These are phyloP conservation scores for Schmidtea mediterranea DNA, from an alignment of 1,140 invertebrate species.

Conservation along the genomic window DNA sequence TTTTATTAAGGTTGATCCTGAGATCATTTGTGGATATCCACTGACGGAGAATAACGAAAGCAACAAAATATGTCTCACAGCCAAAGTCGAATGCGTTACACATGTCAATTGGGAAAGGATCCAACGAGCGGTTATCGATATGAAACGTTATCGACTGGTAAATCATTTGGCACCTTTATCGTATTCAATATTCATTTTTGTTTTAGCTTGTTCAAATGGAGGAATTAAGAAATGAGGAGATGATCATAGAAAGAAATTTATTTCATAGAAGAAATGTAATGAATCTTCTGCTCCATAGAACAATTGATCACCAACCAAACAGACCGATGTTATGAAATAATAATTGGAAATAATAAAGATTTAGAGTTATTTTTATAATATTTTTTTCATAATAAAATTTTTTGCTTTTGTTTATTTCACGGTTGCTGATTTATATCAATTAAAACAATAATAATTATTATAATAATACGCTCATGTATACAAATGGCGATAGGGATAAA, in stretches of 20 bases:
- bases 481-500: too few species aligned
- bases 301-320: not conserved
- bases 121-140: conserved; percentile 49
- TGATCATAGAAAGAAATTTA: not conserved
- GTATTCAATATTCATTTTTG: not conserved
- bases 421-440: too few species aligned
- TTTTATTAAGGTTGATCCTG: conserved; percentile 15
- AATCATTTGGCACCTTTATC: too few species aligned
- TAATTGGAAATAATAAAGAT: too few species aligned
- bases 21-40: conserved; percentile 60
- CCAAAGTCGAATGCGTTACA: conserved; percentile 64
- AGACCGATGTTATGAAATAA: not conserved
- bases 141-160: conserved; percentile 38
- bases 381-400: too few species aligned
- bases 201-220: not conserved
- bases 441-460: too few species aligned
- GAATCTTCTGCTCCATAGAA: not conserved
- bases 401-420: too few species aligned
- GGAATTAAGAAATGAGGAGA: not conserved
- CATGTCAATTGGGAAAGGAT: conserved; percentile 89
- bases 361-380: too few species aligned
- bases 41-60: conserved; percentile 18
- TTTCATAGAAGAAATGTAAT: not conserved
- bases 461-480: too few species aligned
- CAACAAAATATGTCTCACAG: conserved; percentile 44